A percentile compares a stretch with the other conserved stretches of the same genome.
Evolutionary conservation across 92 coral and sea anemone species (phyloP).

Genomic region (Porites evermanni): DNA sequence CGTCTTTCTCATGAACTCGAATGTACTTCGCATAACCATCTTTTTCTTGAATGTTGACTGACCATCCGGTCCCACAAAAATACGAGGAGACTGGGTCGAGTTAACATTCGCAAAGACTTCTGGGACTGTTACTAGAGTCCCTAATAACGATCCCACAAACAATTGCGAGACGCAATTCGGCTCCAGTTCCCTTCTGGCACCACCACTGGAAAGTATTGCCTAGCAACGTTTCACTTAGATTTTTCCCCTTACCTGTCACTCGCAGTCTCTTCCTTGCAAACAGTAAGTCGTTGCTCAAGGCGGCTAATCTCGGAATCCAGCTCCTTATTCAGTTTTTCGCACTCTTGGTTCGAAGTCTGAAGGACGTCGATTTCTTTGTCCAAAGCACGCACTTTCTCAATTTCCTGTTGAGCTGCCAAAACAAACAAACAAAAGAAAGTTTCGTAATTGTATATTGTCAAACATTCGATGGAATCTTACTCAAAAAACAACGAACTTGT

Average conservation of each 20-base stretch:
- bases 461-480: not conserved
- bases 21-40: too few relatives aligned
- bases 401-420: conserved; percentile 80
- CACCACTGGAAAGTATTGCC: too few relatives aligned
- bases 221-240: too few relatives aligned
- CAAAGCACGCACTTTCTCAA: conserved; percentile 79
- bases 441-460: not conserved
- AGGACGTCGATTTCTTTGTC: conserved; percentile 87
- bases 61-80: too few relatives aligned
- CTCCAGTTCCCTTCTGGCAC: not conserved
- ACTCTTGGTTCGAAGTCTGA: conserved; percentile 87
- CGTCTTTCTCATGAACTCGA: too few relatives aligned
- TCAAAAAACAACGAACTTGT: not conserved
- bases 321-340: conserved; percentile 81
- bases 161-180: not conserved
- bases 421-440: not conserved
- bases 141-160: too few relatives aligned
- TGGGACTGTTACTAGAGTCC: too few relatives aligned
- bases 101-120: too few relatives aligned
- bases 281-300: conserved; percentile 79
- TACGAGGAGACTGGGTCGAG: too few relatives aligned
- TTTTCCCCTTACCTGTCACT: conserved; percentile 28
- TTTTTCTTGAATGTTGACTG: too few relatives aligned
- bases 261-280: conserved; percentile 79
- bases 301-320: conserved; percentile 75